Evolutionary conservation across 2,797 vertebrate species (phyloP), one percentile per base, ranked within the genome.

Genomic region (Rallus crepitans): DNA sequence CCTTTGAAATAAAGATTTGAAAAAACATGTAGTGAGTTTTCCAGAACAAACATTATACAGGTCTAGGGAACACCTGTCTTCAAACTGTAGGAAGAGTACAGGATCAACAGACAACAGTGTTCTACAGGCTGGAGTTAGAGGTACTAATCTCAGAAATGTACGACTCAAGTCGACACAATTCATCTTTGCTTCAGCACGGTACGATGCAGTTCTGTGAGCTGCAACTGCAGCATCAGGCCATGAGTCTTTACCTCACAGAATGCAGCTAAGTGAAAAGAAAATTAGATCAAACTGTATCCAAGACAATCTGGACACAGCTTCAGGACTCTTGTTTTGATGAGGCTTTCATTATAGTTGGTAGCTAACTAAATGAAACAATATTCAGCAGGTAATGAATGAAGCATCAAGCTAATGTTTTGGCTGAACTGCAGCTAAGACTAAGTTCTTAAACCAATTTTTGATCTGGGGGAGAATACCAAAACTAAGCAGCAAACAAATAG

Each of bases 1-100:
- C 97, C 99, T 99, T 97, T 84, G 69, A 96, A 97, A 96, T 3
- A 93, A 96, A 15, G 4, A 48, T 87, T 92, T 17, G 45, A 78
- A 80, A 86, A 84, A 75, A 82, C 70, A 82, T 1, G 14, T 0
- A 70, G 7, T 89, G 65, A 81, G n/a, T 56, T 48, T 78, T 83
- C 33, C 42, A 57, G 71, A 81, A 68, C 5, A 65, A 9, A 42
- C 5, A 11, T 37, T 57, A 57, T 71, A 0, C 11, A 25, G 33
- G 40, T 60, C 50, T 11, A 81, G 20, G 42, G 35, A 82, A 60
- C 12, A 40, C 6, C 20, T 31, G 17, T 35, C 61, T 81, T 75
- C 59, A 37, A 55, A 77, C 33, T 73, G 60, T 4, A 92, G 37
- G 53, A 85, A 39, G 13, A 81, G 45, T 4, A 52, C 6, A 40